Evolutionary conservation across 2,113 vertebrate species (phyloP).

Genomic region (Brevimyrus niger): DNA sequence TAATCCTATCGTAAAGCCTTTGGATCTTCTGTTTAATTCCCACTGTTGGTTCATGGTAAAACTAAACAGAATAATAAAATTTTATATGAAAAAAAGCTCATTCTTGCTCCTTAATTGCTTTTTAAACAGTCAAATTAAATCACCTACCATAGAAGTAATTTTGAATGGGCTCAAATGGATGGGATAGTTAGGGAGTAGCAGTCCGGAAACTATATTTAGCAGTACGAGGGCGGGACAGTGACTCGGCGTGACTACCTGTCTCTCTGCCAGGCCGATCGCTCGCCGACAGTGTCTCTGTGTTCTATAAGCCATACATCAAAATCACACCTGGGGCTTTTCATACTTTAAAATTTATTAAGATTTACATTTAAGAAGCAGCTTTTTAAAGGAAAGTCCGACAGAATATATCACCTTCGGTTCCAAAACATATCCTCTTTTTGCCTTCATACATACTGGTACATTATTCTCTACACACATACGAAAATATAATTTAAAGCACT

Average conservation of each 20-base stretch:
- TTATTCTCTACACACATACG: slow-evolving; percentile 80
- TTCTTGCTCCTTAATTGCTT: neutral
- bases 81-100: neutral
- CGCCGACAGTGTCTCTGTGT: neutral
- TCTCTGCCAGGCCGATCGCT: neutral
- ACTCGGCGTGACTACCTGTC: neutral
- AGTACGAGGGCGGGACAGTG: neutral
- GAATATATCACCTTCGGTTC: slow-evolving; percentile 69
- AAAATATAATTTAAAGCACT: slow-evolving; percentile 99
- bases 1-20: slow-evolving; percentile 37
- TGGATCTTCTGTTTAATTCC: slow-evolving; percentile 15
- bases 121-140: neutral
- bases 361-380: slow-evolving; percentile 92
- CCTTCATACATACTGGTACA: slow-evolving; percentile 72
- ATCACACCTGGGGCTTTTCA: slow-evolving; percentile 64
- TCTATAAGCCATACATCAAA: slow-evolving; percentile 9
- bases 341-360: slow-evolving; percentile 81
- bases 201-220: neutral
- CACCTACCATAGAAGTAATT: neutral
- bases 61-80: neutral
- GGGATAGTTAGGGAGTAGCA: neutral
- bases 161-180: neutral
- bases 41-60: neutral
- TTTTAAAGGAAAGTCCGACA: slow-evolving; percentile 75
- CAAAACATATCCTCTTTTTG: slow-evolving; percentile 70